Conservation (phyloP, 1,140 invertebrate species). For the Xylocopa sonorina region DNA sequence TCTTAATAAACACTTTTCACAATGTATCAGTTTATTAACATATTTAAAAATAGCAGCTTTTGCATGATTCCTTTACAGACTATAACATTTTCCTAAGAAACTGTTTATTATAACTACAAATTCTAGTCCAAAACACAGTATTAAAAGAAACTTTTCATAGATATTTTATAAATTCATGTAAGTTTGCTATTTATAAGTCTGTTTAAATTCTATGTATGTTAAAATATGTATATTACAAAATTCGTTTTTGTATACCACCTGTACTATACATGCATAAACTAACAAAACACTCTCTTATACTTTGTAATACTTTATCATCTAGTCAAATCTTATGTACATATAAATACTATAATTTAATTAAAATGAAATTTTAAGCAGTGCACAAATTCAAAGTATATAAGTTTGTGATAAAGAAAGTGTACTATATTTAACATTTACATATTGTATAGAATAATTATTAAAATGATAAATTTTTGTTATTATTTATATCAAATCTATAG, state of each 20-base stretch:
- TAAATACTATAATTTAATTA: slow-evolving; percentile 7
- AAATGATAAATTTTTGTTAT: background rate
- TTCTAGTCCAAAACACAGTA: slow-evolving; percentile 36
- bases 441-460: background rate
- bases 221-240: too few species aligned
- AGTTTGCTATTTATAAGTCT: background rate
- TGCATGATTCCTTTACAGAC: background rate
- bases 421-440: background rate
- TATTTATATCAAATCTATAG: background rate
- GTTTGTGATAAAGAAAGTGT: background rate
- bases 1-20: background rate
- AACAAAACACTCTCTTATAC: background rate
- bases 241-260: too few species aligned
- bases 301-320: background rate
- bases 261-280: slow-evolving; percentile 8
- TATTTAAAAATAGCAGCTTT: background rate
- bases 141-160: background rate
- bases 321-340: background rate
- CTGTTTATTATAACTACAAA: background rate
- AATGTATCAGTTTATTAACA: background rate
- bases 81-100: background rate
- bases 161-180: slow-evolving; percentile 19
- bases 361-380: slow-evolving; percentile 1
- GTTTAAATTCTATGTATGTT: background rate
- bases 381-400: slow-evolving; percentile 21